Base-by-base conservation (phyloP, 1,140 invertebrate species). In the Catajapyx aquilonaris region DNA sequence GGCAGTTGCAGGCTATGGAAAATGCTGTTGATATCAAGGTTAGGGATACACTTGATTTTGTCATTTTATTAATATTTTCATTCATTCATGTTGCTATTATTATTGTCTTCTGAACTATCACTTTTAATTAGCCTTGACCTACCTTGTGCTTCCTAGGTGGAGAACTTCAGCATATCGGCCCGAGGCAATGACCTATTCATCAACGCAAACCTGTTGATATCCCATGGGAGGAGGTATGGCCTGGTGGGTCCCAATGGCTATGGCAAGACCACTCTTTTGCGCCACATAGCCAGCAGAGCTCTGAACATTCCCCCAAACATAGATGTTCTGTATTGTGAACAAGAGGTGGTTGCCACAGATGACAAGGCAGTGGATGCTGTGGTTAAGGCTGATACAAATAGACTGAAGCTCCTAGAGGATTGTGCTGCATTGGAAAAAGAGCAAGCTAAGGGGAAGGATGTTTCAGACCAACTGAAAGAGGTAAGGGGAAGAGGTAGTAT, bases 241-340 rank as follows among this genome's bases (percentile, higher is more conserved):
- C 62, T 99, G 4, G 91, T 99, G 18, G 95, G 95, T 28, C 95
- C 94, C 3, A 99, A 98, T 63, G 94, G 94, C 73, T 79, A 97
- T 65, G 94, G 95, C 10, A 99, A 99, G 66, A 98, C 94, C n/a
- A 99, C 95, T 0, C 54, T 99, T 11, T 59, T 99, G 13, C 73
- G 88, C 37, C 93, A 98, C 52, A 77, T 99, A 48, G 81, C 80
- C 5, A 75, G 76, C 36, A 63, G 85, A 50, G 76, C 76, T 4
- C 80, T 99, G 45, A 74, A 76, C 37, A 90, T 99, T 51, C 95
- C 95, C 2, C 77, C 85, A 0, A 86, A 81, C 46, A 98, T 99
- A 45, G 95, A 99, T 62, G 83, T 98, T 41, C 60, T 99, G 33
- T 79, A 95, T 45, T 99, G 95, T 57, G 95, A 99, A 62, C 95